Percentiles rank a stretch among this genome's conserved stretches.
phyloP scores from a whole-genome alignment of 2,888 invertebrate species.

The Amphipyra berbera region DNA sequence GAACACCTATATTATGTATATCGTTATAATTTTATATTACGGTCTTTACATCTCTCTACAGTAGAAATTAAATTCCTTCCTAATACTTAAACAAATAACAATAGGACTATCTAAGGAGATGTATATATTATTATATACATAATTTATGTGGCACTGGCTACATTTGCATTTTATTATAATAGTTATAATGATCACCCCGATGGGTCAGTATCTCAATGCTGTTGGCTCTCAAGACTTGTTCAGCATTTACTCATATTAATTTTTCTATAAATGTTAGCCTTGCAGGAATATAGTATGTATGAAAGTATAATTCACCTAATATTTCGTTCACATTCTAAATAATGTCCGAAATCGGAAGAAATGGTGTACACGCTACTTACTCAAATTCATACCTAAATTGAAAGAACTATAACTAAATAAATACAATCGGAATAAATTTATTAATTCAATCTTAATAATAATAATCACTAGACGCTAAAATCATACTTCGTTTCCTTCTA shows the following conservation, averaged over 20 bases:
- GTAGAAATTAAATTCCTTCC: constrained; percentile 77
- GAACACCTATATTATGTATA: constrained; percentile 74
- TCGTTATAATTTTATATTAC: constrained; percentile 70
- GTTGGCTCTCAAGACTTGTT: constrained; percentile 14
- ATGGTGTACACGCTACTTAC: constrained; percentile 53
- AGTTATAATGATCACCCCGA: constrained; percentile 32
- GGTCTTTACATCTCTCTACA: constrained; percentile 76
- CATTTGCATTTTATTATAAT: constrained; percentile 63
- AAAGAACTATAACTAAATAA: constrained; percentile 54
- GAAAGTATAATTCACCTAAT: constrained; percentile 39
- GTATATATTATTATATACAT: constrained; percentile 76
- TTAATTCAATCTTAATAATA: constrained; percentile 44
- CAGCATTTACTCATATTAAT: constrained; percentile 13
- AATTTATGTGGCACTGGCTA: constrained; percentile 86
- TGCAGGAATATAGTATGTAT: constrained; percentile 24
- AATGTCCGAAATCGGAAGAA: constrained; percentile 53
- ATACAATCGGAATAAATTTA: constrained; percentile 52
- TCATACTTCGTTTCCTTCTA: constrained; percentile 48
- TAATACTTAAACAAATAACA: constrained; percentile 80
- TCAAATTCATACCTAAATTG: constrained; percentile 47
- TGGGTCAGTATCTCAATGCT: constrained; percentile 19
- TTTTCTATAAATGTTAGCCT: constrained; percentile 32
- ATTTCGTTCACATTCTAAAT: constrained; percentile 30
- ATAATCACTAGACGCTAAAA: constrained; percentile 53
- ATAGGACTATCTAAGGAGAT: constrained; percentile 83